phyloP scores from a whole-genome alignment of 30 jellyfish, hydroid and myxozoan species.

The Hydractinia symbiolongicarpus region DNA sequence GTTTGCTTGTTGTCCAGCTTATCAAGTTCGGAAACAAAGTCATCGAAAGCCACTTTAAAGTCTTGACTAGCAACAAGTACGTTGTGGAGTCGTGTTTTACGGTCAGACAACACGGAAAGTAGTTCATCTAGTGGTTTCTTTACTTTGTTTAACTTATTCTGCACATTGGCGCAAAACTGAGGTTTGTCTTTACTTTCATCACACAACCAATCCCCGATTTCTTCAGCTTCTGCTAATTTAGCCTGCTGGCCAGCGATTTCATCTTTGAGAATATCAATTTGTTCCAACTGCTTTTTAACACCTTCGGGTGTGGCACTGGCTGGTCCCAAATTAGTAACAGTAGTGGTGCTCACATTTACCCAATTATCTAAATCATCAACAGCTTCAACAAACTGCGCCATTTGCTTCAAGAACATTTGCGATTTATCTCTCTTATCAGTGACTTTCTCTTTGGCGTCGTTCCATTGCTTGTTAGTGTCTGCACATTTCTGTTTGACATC shows the following conservation, averaged over 20 bases:
- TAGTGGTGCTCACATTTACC: conserved; percentile 53
- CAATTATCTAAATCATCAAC: conserved; percentile 63
- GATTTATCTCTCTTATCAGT: conserved; percentile 48
- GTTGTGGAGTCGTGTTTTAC: conserved; percentile 48
- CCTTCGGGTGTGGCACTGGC: conserved; percentile 57
- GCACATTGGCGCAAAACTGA: conserved; percentile 60
- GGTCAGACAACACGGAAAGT: conserved; percentile 37
- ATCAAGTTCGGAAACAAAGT: conserved; percentile 27
- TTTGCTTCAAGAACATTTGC: conserved; percentile 45
- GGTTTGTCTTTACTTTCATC: conserved; percentile 75
- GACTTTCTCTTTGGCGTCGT: conserved; percentile 36
- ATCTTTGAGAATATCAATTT: conserved; percentile 54
- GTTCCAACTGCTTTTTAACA: conserved; percentile 59
- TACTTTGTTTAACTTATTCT: conserved; percentile 42
- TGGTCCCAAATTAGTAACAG: conserved; percentile 48
- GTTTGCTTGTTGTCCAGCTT: conserved; percentile 42
- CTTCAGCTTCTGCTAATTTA: conserved; percentile 59
- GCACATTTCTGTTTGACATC: conserved; percentile 38
- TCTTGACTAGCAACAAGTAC: conserved; percentile 51
- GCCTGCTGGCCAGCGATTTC: conserved; percentile 58
- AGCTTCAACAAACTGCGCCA: conserved; percentile 46
- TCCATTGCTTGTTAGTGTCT: conserved; percentile 52
- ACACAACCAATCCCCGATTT: conserved; percentile 55
- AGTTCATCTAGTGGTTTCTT: conserved; percentile 65
- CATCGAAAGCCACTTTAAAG: conserved; percentile 41